Conservation (phyloP, 2,888 invertebrate genomes). For the Pogonocherus hispidulus region DNA sequence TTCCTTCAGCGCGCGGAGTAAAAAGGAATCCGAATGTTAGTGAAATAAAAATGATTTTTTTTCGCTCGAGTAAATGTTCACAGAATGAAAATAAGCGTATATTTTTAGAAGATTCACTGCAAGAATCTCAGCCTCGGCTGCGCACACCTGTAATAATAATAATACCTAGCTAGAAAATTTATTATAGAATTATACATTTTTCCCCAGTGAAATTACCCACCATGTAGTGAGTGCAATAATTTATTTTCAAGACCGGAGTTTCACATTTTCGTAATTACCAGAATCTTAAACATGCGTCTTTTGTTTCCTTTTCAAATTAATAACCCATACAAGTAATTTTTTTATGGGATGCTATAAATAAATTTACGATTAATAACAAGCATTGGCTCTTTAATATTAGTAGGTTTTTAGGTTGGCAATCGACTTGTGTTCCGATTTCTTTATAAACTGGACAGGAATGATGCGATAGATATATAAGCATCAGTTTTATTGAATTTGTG, state of each 20-base stretch:
- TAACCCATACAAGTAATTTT: too few species aligned
- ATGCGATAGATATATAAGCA: background rate
- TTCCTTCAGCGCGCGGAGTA: background rate
- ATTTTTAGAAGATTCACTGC: background rate
- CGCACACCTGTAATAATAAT: constrained; percentile 31
- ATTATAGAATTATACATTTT: constrained; percentile 39
- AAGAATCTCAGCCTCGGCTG: background rate
- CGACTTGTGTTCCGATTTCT: background rate
- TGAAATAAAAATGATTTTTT: constrained; percentile 10
- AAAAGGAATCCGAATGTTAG: background rate
- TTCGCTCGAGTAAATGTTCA: background rate
- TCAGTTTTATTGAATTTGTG: too few species aligned
- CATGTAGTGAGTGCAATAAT: constrained; percentile 35
- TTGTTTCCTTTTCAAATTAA: too few species aligned
- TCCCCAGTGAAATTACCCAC: constrained; percentile 36
- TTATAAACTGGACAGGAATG: background rate
- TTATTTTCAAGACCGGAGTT: constrained; percentile 1
- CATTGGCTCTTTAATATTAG: background rate
- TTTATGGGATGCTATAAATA: too few species aligned
- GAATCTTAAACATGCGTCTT: too few species aligned
- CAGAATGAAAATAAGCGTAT: background rate
- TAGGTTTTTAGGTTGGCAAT: background rate
- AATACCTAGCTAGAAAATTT: constrained; percentile 38
- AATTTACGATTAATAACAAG: too few species aligned
- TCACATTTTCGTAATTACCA: constrained; percentile 12